phyloP scores from a whole-genome alignment of 2,113 vertebrate species.

The Alethe castanea region DNA sequence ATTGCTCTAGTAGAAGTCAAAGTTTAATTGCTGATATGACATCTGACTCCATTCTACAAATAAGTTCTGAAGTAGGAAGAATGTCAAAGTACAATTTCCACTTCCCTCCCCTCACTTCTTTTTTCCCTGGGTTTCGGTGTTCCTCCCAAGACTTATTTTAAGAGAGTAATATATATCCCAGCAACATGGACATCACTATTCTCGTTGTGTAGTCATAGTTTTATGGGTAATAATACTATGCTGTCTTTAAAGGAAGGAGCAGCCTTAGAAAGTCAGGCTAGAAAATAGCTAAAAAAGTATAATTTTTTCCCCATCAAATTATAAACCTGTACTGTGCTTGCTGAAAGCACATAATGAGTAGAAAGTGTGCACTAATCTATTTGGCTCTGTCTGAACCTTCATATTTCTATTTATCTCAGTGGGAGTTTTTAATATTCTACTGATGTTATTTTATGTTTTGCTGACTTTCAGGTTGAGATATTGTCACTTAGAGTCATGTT shows the following conservation, averaged over 20 bases:
- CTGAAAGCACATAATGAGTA: slow-evolving; percentile 57
- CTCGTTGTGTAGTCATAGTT: background rate
- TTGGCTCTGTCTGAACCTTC: slow-evolving; percentile 48
- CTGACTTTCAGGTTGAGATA: slow-evolving; percentile 57
- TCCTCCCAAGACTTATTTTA: background rate
- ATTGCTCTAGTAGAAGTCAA: slow-evolving; percentile 59
- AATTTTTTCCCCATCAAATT: background rate
- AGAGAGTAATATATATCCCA: background rate
- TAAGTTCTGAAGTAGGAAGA: slow-evolving; percentile 15
- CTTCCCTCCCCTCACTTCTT: background rate
- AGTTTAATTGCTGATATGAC: slow-evolving; percentile 53
- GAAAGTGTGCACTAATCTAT: slow-evolving; percentile 52
- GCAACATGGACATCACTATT: background rate
- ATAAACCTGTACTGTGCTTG: slow-evolving; percentile 5
- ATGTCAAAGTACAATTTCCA: slow-evolving; percentile 27
- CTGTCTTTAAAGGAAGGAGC: background rate
- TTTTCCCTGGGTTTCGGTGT: background rate
- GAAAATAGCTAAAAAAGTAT: slow-evolving; percentile 12
- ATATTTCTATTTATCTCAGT: slow-evolving; percentile 66
- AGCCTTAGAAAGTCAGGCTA: background rate
- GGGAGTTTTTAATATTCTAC: slow-evolving; percentile 66
- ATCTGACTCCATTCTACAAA: slow-evolving; percentile 35
- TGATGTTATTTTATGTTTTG: slow-evolving; percentile 62
- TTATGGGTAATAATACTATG: background rate
- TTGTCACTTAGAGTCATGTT: slow-evolving; percentile 54